phyloP scores from a whole-genome alignment of 2,888 invertebrate species.

The Cordilura impudica region DNA sequence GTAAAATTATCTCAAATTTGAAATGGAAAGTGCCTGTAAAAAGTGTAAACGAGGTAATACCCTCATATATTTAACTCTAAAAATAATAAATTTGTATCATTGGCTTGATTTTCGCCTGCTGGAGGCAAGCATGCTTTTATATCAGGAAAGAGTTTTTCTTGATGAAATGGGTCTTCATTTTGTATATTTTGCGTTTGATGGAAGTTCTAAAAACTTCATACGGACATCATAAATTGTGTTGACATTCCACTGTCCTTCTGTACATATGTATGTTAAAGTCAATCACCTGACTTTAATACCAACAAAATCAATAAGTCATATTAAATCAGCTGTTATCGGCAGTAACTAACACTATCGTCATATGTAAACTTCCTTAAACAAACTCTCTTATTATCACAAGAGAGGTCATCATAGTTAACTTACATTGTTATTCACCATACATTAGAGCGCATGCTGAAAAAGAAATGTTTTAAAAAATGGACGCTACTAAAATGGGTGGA shows the following conservation, averaged over 20 bases:
- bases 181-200: too few species aligned
- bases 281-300: slow-evolving; percentile 59
- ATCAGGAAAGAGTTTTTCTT: too few species aligned
- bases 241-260: background rate
- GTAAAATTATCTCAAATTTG: too few species aligned
- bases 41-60: too few species aligned
- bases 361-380: slow-evolving; percentile 1
- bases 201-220: too few species aligned
- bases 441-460: slow-evolving; percentile 26
- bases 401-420: background rate
- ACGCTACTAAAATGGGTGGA: slow-evolving; percentile 59
- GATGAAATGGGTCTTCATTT: too few species aligned
- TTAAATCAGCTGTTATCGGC: slow-evolving; percentile 58
- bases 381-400: background rate
- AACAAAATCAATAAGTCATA: slow-evolving; percentile 60
- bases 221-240: too few species aligned
- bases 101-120: too few species aligned
- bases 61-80: too few species aligned
- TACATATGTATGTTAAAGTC: slow-evolving; percentile 41
- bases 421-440: slow-evolving; percentile 45
- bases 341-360: slow-evolving; percentile 30
- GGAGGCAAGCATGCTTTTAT: too few species aligned
- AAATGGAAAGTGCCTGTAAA: too few species aligned
- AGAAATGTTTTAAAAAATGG: slow-evolving; percentile 47
- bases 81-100: too few species aligned